Base-by-base conservation (phyloP, 2,888 invertebrate genomes). In the Drosophila quinaria region DNA sequence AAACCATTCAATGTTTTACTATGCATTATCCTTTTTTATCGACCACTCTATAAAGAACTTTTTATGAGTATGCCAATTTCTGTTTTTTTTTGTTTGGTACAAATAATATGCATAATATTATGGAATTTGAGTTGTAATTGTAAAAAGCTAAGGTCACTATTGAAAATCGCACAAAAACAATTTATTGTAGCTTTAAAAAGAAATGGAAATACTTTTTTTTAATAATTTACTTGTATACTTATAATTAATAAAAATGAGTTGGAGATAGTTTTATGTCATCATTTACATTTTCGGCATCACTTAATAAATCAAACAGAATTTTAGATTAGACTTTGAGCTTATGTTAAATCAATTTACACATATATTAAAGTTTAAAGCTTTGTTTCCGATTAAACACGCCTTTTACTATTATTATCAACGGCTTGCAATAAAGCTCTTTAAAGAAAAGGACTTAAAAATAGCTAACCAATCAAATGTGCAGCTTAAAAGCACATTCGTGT, bases 1-100 rank as follows among this genome's bases (percentile, higher is more conserved):
- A 77, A 89, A 87, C 74, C 86, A 70, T 69, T 54, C 22, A 22
- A 64, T 67, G 78, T 72, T 77, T 77, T 80, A 74, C 72, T 77
- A 49, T 81, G 44, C 49, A 47, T 65, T 68, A 63, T 75, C 66
- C 58, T 59, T 52, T 66, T 66, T 68, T 78, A 73, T 62, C 15
- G 51, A 9, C 19, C 55, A 33, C 46, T 62, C 55, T 15, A 25
- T 44, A 52, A 41, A 56, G 37, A 17, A 13, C 6, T 25, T 69
- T 47, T 41, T 46, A 9, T n/a, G 19, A 44, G 10, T n/a, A n/a
- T 15, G 15, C 33, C n/a, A n/a, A 17, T 55, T 11, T n/a, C n/a
- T 3, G 1, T 33, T 35, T 51, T 51, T 22, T 13, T 10, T 22
- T n/a, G 47, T 31, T 37, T 31, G 17, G 8, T 6, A 5, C 19